Evolutionary conservation across 2,888 invertebrate species (phyloP), one percentile per base, ranked within the genome.

Genomic region (Candidula unifasciata): DNA sequence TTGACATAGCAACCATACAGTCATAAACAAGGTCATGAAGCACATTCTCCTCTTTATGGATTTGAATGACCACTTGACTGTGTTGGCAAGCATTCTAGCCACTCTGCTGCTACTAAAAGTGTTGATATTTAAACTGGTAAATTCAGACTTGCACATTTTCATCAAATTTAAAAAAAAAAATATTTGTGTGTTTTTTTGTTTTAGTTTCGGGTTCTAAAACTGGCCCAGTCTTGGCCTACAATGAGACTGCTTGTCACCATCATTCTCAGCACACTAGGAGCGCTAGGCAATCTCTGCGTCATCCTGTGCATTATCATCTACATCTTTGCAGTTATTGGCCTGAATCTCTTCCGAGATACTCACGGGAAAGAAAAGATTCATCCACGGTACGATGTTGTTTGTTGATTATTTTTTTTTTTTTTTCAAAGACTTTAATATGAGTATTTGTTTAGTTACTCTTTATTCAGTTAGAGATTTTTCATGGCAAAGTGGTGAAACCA

Each of bases 161-260:
- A n/a, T n/a, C n/a, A n/a, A n/a, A n/a, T n/a, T n/a, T n/a, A n/a
- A n/a, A n/a, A n/a, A n/a, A n/a, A n/a, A n/a, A n/a, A n/a, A n/a
- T n/a, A n/a, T n/a, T n/a, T 68, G 37, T 30, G 37, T 44, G n/a
- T 6, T 74, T 30, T 64, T 24, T 64, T 90, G 89, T 95, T 95
- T 33, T 95, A 97, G 97, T 95, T 98, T 92, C 95, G 98, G 90
- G 98, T 98, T 87, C 95, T 99, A 94, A 98, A 98, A 94, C 95
- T 99, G 92, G 98, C 98, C 88, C 98, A 98, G 94, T 98, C 98
- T 71, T 99, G 98, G 98, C 97, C 97, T 90, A 98, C 98, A 88
- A 98, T 99, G 98, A 97, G 98, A 95, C 97, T 98, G 90, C 95
- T 98, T 89, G 96, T 99, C 94, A 97, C 97, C 95, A 98, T 98